Evolutionary conservation across 2,113 vertebrate species (phyloP).

Genomic region (Channa maculata): DNA sequence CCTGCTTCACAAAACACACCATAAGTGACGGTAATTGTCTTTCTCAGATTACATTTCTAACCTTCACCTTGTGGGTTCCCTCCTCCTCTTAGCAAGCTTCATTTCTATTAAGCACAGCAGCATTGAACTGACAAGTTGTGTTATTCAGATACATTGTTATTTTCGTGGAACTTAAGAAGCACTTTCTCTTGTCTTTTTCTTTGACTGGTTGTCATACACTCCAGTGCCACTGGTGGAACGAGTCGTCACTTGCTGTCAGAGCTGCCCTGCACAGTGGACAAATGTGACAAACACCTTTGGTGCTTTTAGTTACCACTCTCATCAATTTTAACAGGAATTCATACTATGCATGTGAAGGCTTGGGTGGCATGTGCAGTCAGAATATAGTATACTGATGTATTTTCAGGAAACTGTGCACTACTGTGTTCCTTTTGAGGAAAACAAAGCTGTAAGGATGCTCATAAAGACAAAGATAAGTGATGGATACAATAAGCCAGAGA

Average conservation of each 20-base stretch:
- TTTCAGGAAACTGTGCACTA: constrained; percentile 15
- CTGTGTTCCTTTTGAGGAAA: constrained; percentile 37
- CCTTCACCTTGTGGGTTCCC: constrained; percentile 62
- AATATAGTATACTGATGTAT: constrained; percentile 15
- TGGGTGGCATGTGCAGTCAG: constrained; percentile 3
- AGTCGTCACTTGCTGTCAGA: constrained; percentile 63
- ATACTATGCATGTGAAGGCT: constrained; percentile 6
- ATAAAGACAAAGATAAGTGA: constrained; percentile 67
- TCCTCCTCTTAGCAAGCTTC: constrained; percentile 21
- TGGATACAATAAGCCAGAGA: constrained; percentile 71
- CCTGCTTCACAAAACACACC: constrained; percentile 74
- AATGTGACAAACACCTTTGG: constrained; percentile 55
- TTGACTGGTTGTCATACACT: constrained; percentile 60
- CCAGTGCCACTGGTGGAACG: constrained; percentile 43
- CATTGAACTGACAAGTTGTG: constrained; percentile 51
- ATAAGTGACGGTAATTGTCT: constrained; percentile 85
- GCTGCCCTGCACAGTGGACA: constrained; percentile 45
- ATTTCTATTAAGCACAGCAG: constrained; percentile 16
- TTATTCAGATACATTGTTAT: constrained; percentile 51
- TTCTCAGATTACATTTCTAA: constrained; percentile 86
- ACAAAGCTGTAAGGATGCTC: constrained; percentile 48
- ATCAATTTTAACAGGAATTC: constrained; percentile 22
- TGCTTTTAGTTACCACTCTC: constrained; percentile 42
- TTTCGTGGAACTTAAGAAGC: constrained; percentile 43
- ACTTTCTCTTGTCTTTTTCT: constrained; percentile 39